Conservation (phyloP, 2,888 invertebrate species). For the Zygothrica quintamaculata region DNA sequence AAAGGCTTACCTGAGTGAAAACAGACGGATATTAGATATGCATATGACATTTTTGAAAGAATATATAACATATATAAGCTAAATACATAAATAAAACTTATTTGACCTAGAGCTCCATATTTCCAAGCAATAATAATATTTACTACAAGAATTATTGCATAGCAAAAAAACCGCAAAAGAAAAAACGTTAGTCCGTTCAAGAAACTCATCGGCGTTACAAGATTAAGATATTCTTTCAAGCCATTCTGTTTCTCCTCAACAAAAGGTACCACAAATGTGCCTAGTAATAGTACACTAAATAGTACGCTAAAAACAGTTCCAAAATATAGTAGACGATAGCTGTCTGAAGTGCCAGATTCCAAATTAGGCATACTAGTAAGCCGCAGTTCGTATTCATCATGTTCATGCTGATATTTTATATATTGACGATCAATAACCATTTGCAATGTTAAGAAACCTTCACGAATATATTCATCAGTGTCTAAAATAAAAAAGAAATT, state of each 20-base stretch:
- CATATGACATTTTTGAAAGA: constrained; percentile 80
- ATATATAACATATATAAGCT: constrained; percentile 76
- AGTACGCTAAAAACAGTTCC: constrained; percentile 77
- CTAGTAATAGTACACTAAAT: constrained; percentile 76
- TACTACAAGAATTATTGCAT: constrained; percentile 59
- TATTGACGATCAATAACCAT: constrained; percentile 87
- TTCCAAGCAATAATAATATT: constrained; percentile 62
- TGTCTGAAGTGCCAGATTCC: constrained; percentile 56
- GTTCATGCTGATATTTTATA: constrained; percentile 83
- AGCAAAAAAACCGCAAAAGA: constrained; percentile 75
- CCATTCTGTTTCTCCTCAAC: constrained; percentile 87
- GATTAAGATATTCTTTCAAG: constrained; percentile 84
- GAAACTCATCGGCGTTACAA: constrained; percentile 83
- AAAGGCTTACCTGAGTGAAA: constrained; percentile 82
- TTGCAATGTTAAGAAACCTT: constrained; percentile 86
- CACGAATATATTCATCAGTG: constrained; percentile 84
- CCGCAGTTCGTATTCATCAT: constrained; percentile 54
- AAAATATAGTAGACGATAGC: constrained; percentile 69
- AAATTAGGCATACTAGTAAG: constrained; percentile 75
- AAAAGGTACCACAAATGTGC: constrained; percentile 85
- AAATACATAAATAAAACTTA: constrained; percentile 61
- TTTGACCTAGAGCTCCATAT: constrained; percentile 70
- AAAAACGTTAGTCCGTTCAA: constrained; percentile 83
- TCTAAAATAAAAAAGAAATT: constrained; percentile 67
- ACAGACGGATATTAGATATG: constrained; percentile 82